Conservation (phyloP, 2,888 invertebrate genomes). For the Erebia ligea region DNA sequence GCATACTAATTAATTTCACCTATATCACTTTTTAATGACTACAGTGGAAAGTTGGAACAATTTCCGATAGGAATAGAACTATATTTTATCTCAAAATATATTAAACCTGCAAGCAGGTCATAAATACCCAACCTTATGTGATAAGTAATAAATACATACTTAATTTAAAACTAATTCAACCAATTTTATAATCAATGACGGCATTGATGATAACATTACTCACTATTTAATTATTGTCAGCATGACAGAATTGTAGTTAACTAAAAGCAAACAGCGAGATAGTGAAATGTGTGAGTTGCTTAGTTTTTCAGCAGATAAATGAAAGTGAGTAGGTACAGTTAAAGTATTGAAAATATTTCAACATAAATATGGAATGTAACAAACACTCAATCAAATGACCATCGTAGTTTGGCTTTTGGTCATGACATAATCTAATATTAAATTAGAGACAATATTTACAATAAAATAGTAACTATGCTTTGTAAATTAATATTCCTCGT, state of each 20-base stretch:
- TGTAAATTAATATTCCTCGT: conserved; percentile 77
- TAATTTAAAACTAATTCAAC: conserved; percentile 73
- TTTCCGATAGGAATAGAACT: conserved; percentile 37
- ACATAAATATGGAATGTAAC: conserved; percentile 84
- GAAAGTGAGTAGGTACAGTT: conserved; percentile 55
- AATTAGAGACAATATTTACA: conserved; percentile 81
- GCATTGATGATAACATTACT: conserved; percentile 65
- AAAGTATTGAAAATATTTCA: conserved; percentile 76
- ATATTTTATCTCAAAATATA: conserved; percentile 39
- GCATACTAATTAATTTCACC: conserved; percentile 37
- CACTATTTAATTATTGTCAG: conserved; percentile 63
- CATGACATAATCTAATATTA: conserved; percentile 76
- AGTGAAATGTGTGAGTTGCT: conserved; percentile 27
- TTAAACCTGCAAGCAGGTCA: conserved; percentile 48
- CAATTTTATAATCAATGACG: conserved; percentile 65
- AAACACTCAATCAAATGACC: conserved; percentile 81
- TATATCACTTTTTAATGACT: conserved; percentile 39
- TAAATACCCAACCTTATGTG: conserved; percentile 52
- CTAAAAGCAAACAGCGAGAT: conserved; percentile 31
- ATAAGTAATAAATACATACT: conserved; percentile 69
- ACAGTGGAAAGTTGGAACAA: conserved; percentile 36
- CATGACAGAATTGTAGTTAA: conserved; percentile 44
- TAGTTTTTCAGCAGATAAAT: conserved; percentile 41
- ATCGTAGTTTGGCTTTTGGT: conserved; percentile 71
- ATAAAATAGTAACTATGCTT: conserved; percentile 79